Percentiles rank a stretch among this genome's conserved stretches.
Conservation (phyloP, 1,140 invertebrate species). For the Psilanteris sp. region DNA sequence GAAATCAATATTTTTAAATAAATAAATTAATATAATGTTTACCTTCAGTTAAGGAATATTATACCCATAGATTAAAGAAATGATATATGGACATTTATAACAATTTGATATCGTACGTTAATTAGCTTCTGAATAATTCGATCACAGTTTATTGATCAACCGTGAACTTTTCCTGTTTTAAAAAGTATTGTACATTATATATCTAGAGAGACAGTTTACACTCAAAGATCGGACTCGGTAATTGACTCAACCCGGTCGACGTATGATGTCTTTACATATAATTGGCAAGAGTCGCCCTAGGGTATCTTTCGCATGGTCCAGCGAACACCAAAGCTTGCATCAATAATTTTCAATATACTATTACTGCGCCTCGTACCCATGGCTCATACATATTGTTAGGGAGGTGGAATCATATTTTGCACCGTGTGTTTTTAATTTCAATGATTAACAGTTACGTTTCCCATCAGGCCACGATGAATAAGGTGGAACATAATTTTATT, state of each 20-base stretch:
- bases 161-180: constrained; percentile 40
- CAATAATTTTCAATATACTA: constrained; percentile 51
- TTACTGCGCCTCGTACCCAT: constrained; percentile 20
- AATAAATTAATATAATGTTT: no score
- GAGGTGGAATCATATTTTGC: constrained; percentile 15
- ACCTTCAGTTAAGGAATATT: no score
- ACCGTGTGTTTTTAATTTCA: constrained; percentile 26
- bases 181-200: constrained; percentile 21
- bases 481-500: constrained; percentile 8
- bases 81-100: background rate
- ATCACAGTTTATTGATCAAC: constrained; percentile 25
- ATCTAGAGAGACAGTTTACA: constrained; percentile 39
- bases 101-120: constrained; percentile 6
- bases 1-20: no score
- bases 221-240: constrained; percentile 42
- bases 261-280: constrained; percentile 53
- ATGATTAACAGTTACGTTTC: constrained; percentile 41
- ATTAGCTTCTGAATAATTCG: constrained; percentile 11
- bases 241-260: constrained; percentile 47
- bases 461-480: constrained; percentile 19
- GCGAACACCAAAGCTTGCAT: constrained; percentile 35
- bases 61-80: background rate
- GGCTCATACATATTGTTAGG: constrained; percentile 9
- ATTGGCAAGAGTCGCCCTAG: constrained; percentile 48
- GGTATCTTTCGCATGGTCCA: constrained; percentile 47